Evolutionary conservation across 2,797 vertebrate genomes (phyloP).

Genomic region (Echeneis naucrates): DNA sequence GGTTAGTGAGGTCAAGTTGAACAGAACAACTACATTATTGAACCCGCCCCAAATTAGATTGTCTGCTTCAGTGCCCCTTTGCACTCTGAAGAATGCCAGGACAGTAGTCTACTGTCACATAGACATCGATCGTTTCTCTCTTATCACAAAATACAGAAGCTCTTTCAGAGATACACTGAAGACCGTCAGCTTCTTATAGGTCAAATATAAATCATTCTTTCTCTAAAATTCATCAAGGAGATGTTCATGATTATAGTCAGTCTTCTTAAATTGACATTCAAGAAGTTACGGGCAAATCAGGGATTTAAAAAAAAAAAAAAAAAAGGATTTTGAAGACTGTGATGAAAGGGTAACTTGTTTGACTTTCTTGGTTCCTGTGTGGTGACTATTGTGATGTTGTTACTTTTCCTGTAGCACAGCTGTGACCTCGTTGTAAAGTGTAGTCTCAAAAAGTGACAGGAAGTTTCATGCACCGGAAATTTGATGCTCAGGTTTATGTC

Average conservation of each 20-base stretch:
- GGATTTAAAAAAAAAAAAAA: too few relatives aligned
- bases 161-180: slow-evolving; percentile 28
- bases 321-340: neutral
- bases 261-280: neutral
- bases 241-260: neutral
- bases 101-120: slow-evolving; percentile 45
- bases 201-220: neutral
- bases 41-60: slow-evolving; percentile 41
- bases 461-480: neutral
- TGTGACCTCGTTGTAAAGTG: too few relatives aligned
- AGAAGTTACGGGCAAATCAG: too few relatives aligned
- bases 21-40: slow-evolving; percentile 25
- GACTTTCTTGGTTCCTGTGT: neutral
- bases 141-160: slow-evolving; percentile 29
- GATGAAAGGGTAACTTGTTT: too few relatives aligned
- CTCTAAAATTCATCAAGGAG: neutral
- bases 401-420: too few relatives aligned
- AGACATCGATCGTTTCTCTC: neutral
- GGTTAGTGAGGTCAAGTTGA: slow-evolving; percentile 18
- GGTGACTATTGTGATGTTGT: too few relatives aligned
- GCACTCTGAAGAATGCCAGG: slow-evolving; percentile 42
- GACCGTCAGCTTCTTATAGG: slow-evolving; percentile 9
- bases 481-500: too few relatives aligned
- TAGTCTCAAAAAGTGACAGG: neutral
- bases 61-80: slow-evolving; percentile 46